A percentile compares a stretch with the other conserved stretches of the same genome.
Evolutionary conservation across 2,888 invertebrate species (phyloP).

Genomic region (Rotaria sp.): DNA sequence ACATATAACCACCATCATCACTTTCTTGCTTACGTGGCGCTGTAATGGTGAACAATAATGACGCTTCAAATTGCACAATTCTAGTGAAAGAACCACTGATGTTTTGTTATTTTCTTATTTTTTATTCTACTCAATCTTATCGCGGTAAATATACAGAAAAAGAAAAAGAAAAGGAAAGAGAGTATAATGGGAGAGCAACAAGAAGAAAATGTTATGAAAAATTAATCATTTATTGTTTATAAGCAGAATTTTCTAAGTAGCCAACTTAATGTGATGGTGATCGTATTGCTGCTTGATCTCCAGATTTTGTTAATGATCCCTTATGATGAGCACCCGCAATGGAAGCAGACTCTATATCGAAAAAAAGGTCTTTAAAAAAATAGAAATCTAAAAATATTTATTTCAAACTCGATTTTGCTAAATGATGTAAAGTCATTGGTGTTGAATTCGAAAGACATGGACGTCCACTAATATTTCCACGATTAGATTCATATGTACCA

Average conservation of each 20-base stretch:
- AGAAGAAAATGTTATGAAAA: background rate
- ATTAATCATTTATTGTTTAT: background rate
- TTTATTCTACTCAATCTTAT: background rate
- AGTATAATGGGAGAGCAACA: background rate
- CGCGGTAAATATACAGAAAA: background rate
- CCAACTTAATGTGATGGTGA: background rate
- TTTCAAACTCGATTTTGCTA: background rate
- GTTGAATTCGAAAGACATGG: background rate
- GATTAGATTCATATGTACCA: background rate
- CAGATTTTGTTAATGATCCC: background rate
- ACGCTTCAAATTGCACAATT: background rate
- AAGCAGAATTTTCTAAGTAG: background rate
- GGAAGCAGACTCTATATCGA: no score
- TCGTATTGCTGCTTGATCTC: background rate
- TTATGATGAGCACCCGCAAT: background rate
- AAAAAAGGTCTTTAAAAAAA: background rate
- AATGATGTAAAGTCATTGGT: background rate
- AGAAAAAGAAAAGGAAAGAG: background rate
- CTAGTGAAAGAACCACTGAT: background rate
- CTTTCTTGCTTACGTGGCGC: no score
- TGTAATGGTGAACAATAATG: background rate
- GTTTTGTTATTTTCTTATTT: background rate
- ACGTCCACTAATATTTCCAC: background rate
- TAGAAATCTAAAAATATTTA: no score
- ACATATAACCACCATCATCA: no score